Evolutionary conservation across 2,888 invertebrate genomes (phyloP), one percentile per base, ranked within the genome.

Genomic region (Caprella mutica): DNA sequence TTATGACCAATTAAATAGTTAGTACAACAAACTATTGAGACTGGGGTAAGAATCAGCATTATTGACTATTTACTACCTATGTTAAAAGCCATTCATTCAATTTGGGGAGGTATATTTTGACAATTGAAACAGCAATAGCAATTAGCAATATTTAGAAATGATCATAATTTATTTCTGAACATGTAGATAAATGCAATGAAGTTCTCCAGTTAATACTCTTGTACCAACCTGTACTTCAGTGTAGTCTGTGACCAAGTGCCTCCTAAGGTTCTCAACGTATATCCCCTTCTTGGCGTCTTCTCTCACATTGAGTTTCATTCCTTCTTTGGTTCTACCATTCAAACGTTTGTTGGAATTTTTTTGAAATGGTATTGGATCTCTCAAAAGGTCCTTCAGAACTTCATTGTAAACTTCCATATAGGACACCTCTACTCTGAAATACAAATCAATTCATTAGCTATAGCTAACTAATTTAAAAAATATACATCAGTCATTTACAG

Each of bases 361-460:
- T n/a, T n/a, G n/a, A n/a, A n/a, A n/a, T n/a, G n/a, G n/a, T n/a
- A n/a, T n/a, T n/a, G n/a, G n/a, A n/a, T n/a, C n/a, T 61, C 67
- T 77, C 55, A 85, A 73, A 61, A 85, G 74, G 71, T 85, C 85
- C 72, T 82, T 81, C 0, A 88, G 87, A 58, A 83, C 77, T 73
- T 88, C 88, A 71, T 88, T 88, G 75, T 88, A 87, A 64, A 88
- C 87, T 75, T 88, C 87, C 66, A 86, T 75, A 73, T 86, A 88
- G 71, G 85, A 86, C 69, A 91, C 89, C 71, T 88, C 86, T 0
- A 87, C 87, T 67, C 86, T 81, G 71, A 33, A 42, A 52, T 14
- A 40, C 21, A 9, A 51, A 51, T 30, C 12, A 46, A 19, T 26
- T 26, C 4, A 21, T 4, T 23, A 2, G 12, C 23, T 46, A 8